A percentile compares a stretch with the other conserved stretches of the same genome.
phyloP scores from a whole-genome alignment of 2,797 vertebrate species.

The Morelia viridis region DNA sequence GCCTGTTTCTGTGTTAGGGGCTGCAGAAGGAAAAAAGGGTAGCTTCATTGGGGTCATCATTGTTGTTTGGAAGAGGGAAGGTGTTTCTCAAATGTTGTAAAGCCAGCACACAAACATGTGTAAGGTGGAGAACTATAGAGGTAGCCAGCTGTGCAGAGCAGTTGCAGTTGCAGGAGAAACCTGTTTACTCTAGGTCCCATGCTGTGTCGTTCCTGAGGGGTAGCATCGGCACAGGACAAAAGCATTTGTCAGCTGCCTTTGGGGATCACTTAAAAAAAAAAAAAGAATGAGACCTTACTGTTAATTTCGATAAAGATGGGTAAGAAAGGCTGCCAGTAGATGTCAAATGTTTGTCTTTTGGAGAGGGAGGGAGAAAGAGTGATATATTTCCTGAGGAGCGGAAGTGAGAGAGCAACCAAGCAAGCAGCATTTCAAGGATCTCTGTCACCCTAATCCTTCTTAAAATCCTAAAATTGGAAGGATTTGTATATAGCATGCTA shows the following conservation, averaged over 20 bases:
- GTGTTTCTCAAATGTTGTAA: conserved; percentile 41
- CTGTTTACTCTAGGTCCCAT: conserved; percentile 56
- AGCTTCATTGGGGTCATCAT: not conserved
- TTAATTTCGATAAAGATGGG: conserved; percentile 24
- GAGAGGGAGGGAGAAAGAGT: not conserved
- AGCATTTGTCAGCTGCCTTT: conserved; percentile 29
- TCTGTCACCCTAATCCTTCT: not conserved
- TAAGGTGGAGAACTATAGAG: conserved; percentile 32
- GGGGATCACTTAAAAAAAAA: not conserved
- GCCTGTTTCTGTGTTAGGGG: conserved; percentile 17
- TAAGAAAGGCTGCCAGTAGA: conserved; percentile 14
- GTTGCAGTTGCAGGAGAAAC: conserved; percentile 49
- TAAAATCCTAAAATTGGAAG: conserved; percentile 40
- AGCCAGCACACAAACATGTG: conserved; percentile 19
- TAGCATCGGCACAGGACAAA: conserved; percentile 24
- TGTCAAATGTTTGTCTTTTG: conserved; percentile 38
- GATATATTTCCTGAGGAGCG: conserved; percentile 24
- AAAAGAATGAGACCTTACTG: conserved; percentile 18
- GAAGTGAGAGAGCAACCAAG: conserved; percentile 32
- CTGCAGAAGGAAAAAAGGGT: conserved; percentile 18
- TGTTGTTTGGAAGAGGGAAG: conserved; percentile 6
- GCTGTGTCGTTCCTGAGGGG: conserved; percentile 39
- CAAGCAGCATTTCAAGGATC: conserved; percentile 14
- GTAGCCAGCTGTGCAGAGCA: conserved; percentile 44
- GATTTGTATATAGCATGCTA: conserved; percentile 18